Conservation (phyloP, 2,888 invertebrate species). For the Synergus umbraculus region DNA sequence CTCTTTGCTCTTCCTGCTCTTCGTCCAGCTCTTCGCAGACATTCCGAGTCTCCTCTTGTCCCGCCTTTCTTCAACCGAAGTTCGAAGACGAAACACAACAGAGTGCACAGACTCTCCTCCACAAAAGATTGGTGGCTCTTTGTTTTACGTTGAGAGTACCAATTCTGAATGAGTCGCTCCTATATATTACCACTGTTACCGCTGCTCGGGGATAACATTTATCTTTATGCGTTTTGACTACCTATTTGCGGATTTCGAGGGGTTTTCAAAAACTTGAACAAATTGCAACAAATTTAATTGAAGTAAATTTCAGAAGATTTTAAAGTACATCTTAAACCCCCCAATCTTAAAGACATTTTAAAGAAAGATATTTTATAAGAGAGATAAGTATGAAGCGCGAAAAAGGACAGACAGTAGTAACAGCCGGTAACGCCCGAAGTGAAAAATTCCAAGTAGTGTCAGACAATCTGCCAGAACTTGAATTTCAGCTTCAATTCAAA, state of each 20-base stretch:
- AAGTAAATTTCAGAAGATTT: neutral
- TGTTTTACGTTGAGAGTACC: slow-evolving; percentile 26
- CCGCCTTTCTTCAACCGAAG: slow-evolving; percentile 33
- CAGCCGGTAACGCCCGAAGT: neutral
- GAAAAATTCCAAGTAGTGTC: neutral
- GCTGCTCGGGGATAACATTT: neutral
- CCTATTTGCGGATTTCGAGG: neutral
- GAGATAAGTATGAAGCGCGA: too few relatives aligned
- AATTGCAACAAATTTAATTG: neutral
- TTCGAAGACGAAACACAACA: slow-evolving; percentile 40
- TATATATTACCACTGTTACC: neutral
- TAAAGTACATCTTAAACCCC: too few relatives aligned
- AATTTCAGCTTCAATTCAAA: neutral
- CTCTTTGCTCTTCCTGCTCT: slow-evolving; percentile 44
- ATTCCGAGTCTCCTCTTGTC: slow-evolving; percentile 37
- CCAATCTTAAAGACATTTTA: too few relatives aligned
- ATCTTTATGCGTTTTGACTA: neutral
- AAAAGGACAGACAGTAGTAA: slow-evolving; percentile 9
- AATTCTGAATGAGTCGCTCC: slow-evolving; percentile 27
- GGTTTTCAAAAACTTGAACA: neutral
- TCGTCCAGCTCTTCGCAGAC: slow-evolving; percentile 17
- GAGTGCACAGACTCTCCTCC: slow-evolving; percentile 35
- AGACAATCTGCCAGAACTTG: neutral
- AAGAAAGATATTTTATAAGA: too few relatives aligned
- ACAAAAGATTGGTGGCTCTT: slow-evolving; percentile 37